A percentile compares a stretch with the other conserved stretches of the same genome.
Conservation (phyloP, 1,140 invertebrate species). For the Lepidurus arcticus region DNA sequence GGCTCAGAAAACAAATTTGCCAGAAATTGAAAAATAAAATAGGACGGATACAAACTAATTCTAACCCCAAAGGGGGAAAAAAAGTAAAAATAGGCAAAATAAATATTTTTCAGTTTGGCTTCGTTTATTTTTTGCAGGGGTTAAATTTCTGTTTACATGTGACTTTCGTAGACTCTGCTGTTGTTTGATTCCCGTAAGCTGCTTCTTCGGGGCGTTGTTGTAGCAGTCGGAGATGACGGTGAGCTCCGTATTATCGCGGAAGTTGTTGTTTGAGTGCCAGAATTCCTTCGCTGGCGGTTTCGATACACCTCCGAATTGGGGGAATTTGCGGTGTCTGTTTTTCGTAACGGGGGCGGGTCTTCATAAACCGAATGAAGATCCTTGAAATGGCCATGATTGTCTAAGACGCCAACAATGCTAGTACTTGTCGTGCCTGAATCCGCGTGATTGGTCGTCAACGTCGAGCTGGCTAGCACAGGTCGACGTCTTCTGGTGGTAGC, state of each 20-base stretch:
- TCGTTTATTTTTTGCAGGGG: neutral
- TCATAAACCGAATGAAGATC: constrained; percentile 8
- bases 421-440: neutral
- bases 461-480: neutral
- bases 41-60: neutral
- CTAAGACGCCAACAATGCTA: neutral
- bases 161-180: constrained; percentile 12
- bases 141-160: neutral
- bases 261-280: neutral
- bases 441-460: neutral
- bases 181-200: constrained; percentile 5
- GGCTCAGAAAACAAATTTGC: neutral
- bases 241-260: neutral
- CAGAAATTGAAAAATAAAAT: neutral
- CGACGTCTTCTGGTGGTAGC: neutral
- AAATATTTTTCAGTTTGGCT: too few relatives aligned
- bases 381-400: neutral
- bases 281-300: neutral
- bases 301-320: neutral
- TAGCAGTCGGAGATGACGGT: neutral
- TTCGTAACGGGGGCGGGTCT: neutral
- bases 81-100: neutral
- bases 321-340: neutral
- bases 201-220: neutral
- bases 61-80: neutral